Evolutionary conservation across 2,113 vertebrate species (phyloP).

Genomic region (Cardinalis cardinalis): DNA sequence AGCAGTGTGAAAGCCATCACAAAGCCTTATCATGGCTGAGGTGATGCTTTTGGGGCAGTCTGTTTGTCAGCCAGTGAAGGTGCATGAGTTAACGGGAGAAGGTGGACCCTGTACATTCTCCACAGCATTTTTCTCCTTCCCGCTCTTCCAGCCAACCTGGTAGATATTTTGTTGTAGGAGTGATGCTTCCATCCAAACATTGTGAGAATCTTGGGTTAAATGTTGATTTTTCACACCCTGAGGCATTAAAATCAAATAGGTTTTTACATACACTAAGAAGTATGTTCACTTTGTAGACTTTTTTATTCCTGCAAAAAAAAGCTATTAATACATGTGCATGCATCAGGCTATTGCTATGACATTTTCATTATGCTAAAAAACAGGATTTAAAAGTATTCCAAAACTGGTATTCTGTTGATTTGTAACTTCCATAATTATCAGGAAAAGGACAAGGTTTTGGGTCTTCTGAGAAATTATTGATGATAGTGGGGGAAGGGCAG

Average conservation of each 20-base stretch:
- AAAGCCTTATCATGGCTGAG: not conserved
- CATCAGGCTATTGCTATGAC: not conserved
- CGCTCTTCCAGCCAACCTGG: not conserved
- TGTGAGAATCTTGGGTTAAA: not conserved
- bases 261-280: not conserved
- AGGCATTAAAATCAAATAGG: not conserved
- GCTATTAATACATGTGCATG: not conserved
- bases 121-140: not conserved
- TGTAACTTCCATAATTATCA: not conserved
- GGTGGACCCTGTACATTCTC: rapidly evolving
- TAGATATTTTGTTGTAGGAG: not conserved
- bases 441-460: not conserved
- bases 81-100: not conserved
- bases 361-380: not conserved
- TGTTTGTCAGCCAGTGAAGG: not conserved
- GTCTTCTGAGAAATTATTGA: not conserved
- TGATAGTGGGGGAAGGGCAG: not conserved
- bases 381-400: not conserved
- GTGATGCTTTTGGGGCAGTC: not conserved
- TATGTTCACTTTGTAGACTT: not conserved
- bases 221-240: not conserved
- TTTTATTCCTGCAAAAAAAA: not conserved
- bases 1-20: not conserved
- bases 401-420: not conserved
- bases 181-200: not conserved